Conservation (phyloP, 2,888 invertebrate genomes). For the Cantharis flavilabris region DNA sequence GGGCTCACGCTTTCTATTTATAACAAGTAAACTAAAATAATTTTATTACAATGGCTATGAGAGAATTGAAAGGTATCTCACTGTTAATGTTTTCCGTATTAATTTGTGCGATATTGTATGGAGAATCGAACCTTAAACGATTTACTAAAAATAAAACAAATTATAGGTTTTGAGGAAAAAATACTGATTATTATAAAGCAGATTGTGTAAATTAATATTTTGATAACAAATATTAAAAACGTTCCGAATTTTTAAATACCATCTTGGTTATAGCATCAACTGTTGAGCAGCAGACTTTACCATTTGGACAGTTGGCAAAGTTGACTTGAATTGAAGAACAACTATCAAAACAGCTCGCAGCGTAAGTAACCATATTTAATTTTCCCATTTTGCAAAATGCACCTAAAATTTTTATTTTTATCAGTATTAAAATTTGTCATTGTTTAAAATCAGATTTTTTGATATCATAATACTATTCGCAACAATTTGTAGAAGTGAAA, state of each 20-base stretch:
- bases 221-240: background rate
- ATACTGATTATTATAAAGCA: background rate
- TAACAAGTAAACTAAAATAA: conserved; percentile 44
- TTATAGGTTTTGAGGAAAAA: background rate
- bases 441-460: no score
- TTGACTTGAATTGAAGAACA: background rate
- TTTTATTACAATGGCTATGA: conserved; percentile 49
- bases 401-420: background rate
- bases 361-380: background rate
- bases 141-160: background rate
- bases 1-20: conserved; percentile 41
- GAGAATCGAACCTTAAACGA: background rate
- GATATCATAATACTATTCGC: no score
- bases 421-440: no score
- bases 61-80: conserved; percentile 37
- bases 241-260: background rate
- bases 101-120: background rate
- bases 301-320: background rate
- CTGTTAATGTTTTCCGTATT: conserved; percentile 23
- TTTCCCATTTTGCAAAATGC: background rate
- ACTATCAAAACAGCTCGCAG: background rate
- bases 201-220: background rate
- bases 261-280: background rate
- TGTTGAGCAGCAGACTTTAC: background rate
- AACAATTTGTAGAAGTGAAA: no score